A percentile compares a stretch with the other conserved stretches of the same genome.
Conservation (phyloP, 2,113 vertebrate genomes). For the Eonycteris spelaea region DNA sequence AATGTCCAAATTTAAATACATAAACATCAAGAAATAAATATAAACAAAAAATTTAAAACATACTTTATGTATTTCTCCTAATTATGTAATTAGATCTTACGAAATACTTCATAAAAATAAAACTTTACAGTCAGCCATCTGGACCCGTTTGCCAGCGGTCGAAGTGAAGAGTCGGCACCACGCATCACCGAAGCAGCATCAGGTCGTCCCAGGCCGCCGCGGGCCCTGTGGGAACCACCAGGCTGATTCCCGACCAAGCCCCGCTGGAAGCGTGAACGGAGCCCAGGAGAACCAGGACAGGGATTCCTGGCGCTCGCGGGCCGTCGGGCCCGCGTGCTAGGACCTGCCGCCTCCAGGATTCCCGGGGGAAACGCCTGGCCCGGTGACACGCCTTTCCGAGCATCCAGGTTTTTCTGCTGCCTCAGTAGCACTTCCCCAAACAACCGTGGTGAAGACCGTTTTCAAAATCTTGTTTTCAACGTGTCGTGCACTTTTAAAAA, state of each 20-base stretch:
- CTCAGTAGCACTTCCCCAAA: neutral
- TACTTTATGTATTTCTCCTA: neutral
- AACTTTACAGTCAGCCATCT: no score
- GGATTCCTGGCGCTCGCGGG: accelerated
- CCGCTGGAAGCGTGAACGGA: accelerated
- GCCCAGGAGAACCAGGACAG: neutral
- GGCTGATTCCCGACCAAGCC: no score
- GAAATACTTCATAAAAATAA: neutral
- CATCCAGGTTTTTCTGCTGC: no score
- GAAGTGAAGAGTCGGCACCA: accelerated
- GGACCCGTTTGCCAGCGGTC: accelerated
- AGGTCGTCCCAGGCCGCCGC: neutral
- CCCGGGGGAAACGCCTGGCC: accelerated
- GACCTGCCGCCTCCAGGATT: accelerated
- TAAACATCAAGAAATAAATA: neutral
- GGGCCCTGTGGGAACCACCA: accelerated
- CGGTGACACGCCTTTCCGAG: accelerated
- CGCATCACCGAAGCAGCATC: accelerated
- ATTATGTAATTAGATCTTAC: neutral
- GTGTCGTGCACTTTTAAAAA: neutral
- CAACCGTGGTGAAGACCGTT: neutral
- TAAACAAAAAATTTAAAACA: neutral
- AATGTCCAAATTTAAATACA: neutral
- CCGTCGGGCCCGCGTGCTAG: no score
- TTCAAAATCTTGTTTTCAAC: neutral